phyloP scores from a whole-genome alignment of 2,888 invertebrate species.

The Archips crataeganus region DNA sequence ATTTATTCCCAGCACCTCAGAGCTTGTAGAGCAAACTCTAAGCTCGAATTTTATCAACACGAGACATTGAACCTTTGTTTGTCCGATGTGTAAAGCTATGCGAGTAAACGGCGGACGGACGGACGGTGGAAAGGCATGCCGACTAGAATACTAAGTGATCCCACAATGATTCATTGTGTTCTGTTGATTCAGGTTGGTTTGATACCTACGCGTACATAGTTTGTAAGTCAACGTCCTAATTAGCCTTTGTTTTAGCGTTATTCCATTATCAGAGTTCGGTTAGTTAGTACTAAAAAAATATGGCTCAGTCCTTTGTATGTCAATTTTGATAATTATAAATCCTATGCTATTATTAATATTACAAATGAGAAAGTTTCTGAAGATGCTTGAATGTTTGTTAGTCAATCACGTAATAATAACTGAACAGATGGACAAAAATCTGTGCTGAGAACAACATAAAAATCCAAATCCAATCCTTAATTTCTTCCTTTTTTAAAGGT shows the following conservation, averaged over 20 bases:
- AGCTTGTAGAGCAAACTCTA: background rate
- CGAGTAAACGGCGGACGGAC: constrained; percentile 25
- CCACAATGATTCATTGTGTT: constrained; percentile 39
- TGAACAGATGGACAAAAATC: too few relatives aligned
- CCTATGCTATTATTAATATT: too few relatives aligned
- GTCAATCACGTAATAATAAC: too few relatives aligned
- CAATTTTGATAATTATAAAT: background rate
- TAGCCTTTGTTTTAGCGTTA: constrained; percentile 22
- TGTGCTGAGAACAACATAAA: too few relatives aligned
- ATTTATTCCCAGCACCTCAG: background rate
- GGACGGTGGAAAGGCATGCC: constrained; percentile 26
- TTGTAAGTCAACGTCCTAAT: constrained; percentile 39
- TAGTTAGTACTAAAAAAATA: background rate
- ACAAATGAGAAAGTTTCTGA: too few relatives aligned
- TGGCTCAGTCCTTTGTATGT: too few relatives aligned
- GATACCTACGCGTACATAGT: constrained; percentile 28
- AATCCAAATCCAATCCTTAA: too few relatives aligned
- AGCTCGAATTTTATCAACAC: background rate
- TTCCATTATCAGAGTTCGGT: background rate
- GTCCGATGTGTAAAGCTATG: constrained; percentile 27
- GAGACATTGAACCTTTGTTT: background rate
- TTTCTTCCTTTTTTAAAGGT: too few relatives aligned
- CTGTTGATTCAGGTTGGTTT: constrained; percentile 31
- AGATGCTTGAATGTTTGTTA: too few relatives aligned
- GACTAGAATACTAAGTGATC: constrained; percentile 38